These are phyloP conservation scores for Ispidina picta DNA, from an alignment of 2,797 vertebrate genomes.

Conservation along the genomic window DNA sequence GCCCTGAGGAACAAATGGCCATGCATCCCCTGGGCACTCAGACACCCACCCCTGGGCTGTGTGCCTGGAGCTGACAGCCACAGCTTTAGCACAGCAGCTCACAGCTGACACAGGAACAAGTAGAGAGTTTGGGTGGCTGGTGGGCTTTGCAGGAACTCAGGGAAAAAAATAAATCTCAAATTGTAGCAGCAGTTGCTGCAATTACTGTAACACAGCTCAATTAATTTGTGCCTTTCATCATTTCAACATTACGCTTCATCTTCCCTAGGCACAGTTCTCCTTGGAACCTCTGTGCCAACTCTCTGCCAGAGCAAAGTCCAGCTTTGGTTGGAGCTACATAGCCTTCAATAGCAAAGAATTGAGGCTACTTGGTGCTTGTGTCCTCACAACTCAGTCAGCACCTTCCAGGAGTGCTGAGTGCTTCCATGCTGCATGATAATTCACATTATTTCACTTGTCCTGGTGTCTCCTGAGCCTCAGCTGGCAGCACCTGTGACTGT, in stretches of 20 bases:
- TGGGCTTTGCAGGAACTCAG: not conserved
- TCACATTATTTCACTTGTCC: not conserved
- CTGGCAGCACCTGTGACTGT: not conserved
- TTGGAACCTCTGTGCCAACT: not conserved
- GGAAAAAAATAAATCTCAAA: not conserved
- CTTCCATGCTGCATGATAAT: not conserved
- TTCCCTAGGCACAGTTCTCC: not conserved
- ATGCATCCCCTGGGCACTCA: not conserved
- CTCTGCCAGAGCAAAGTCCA: not conserved
- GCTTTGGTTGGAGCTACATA: not conserved
- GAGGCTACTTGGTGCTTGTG: not conserved
- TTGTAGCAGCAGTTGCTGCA: not conserved
- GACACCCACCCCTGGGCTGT: not conserved
- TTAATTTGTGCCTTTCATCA: not conserved
- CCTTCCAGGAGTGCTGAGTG: not conserved
- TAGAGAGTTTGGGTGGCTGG: not conserved
- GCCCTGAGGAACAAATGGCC: not conserved
- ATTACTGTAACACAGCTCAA: not conserved
- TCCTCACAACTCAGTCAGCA: not conserved
- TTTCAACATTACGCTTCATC: not conserved
- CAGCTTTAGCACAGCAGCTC: not conserved
- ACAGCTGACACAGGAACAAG: not conserved
- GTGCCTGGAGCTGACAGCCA: conserved; percentile 6
- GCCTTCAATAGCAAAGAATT: not conserved
- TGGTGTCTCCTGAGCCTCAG: not conserved